Percentiles rank a stretch among this genome's conserved stretches.
Evolutionary conservation across 2,113 vertebrate genomes (phyloP).

Genomic region (Gasterosteus aculeatus): DNA sequence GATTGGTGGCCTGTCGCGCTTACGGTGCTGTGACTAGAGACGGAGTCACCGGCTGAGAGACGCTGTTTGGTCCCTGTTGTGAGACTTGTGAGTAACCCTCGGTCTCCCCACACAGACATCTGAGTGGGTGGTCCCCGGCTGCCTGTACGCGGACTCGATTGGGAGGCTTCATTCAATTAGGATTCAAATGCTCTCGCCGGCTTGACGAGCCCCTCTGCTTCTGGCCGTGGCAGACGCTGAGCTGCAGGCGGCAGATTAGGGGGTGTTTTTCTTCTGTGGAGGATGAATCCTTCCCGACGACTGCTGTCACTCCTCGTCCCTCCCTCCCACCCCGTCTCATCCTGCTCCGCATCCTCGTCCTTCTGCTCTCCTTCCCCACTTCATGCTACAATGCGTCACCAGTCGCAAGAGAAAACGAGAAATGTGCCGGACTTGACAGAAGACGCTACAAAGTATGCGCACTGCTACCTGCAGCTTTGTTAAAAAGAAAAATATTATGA

Average conservation of each 20-base stretch:
- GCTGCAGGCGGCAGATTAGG: constrained; percentile 64
- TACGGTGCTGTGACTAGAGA: constrained; percentile 30
- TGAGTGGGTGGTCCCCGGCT: constrained; percentile 52
- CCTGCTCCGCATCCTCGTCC: constrained; percentile 22
- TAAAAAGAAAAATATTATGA: background rate
- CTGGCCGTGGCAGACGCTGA: constrained; percentile 30
- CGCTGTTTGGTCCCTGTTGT: constrained; percentile 5
- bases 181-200: constrained; percentile 51
- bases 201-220: constrained; percentile 49
- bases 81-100: constrained; percentile 34
- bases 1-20: constrained; percentile 38
- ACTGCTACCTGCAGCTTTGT: background rate
- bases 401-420: constrained; percentile 34
- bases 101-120: constrained; percentile 26
- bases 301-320: constrained; percentile 47
- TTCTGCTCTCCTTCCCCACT: constrained; percentile 10
- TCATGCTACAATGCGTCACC: constrained; percentile 15
- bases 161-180: constrained; percentile 58
- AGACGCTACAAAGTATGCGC: too few relatives aligned
- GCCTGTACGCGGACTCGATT: constrained; percentile 18
- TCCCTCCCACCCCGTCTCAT: constrained; percentile 5
- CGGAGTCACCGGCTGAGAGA: background rate
- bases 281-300: constrained; percentile 51
- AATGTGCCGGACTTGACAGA: background rate
- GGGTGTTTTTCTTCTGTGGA: constrained; percentile 58